phyloP scores from a whole-genome alignment of 2,797 vertebrate species.

The Crax fasciolata region DNA sequence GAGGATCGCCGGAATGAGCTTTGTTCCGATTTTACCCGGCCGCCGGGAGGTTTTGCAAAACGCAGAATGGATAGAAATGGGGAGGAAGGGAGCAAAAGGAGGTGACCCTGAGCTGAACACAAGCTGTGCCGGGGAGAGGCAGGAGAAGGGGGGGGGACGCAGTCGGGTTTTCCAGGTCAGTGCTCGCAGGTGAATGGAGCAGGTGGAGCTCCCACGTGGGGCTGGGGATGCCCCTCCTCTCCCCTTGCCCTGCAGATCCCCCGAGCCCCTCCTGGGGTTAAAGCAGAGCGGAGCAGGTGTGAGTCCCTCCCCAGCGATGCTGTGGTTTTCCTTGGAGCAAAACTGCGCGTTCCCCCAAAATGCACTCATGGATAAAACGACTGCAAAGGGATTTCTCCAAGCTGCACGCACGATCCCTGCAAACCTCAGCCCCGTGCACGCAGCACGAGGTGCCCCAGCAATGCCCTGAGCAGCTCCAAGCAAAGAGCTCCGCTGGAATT shows the following conservation, averaged over 20 bases:
- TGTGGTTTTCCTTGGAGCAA: background rate
- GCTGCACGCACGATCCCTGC: background rate
- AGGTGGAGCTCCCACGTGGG: background rate
- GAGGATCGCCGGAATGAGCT: background rate
- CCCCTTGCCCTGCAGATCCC: background rate
- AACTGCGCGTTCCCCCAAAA: background rate
- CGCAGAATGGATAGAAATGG: fast-evolving
- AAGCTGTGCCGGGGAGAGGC: background rate
- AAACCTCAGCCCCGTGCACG: background rate
- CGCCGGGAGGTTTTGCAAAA: background rate
- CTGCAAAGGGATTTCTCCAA: background rate
- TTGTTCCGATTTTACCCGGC: background rate
- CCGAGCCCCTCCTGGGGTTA: background rate
- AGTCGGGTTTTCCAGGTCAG: background rate
- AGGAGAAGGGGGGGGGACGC: fast-evolving
- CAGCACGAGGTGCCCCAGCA: background rate
- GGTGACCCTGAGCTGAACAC: background rate
- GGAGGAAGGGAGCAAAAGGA: background rate
- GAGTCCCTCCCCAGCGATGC: fast-evolving
- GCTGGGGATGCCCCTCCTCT: background rate
- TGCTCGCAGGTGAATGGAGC: background rate
- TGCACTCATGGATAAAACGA: background rate
- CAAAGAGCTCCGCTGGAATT: background rate
- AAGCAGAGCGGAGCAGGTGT: background rate
- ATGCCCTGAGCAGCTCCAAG: background rate